Evolutionary conservation across 2,113 vertebrate genomes (phyloP), one percentile per base, ranked within the genome.

Genomic region (Chloropsis hardwickii): DNA sequence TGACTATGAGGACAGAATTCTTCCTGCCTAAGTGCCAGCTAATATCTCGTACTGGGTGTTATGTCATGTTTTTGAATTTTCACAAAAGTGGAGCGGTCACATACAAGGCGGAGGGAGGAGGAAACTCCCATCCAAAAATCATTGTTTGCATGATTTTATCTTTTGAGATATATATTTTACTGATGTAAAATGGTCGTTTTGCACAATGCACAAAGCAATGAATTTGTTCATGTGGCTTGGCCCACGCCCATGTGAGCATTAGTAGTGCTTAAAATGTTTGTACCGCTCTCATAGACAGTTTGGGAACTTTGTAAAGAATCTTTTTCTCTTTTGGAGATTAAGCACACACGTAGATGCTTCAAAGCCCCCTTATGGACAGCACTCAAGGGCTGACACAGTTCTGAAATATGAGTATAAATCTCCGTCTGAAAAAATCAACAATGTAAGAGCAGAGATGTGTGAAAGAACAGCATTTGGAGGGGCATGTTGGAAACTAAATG

Each of bases 1-100:
- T 90, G 61, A 86, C 94, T 88, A 88, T 33, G 90, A 90, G 60
- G 76, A 65, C 39, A 60, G 71, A 33, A 35, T 79, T 93, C 80
- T 67, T 88, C 66, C 50, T 80, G 29, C 14, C 6, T 22, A 79
- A 70, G 28, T 60, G 24, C 53, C 35, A 33, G 35, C 4, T 94
- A 69, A 35, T 58, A 84, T 33, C 37, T 90, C 37, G 27, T 33
- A 56, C 6, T 37, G 39, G 28, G 13, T 81, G 60, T n/a, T 86
- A 73, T n/a, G 92, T 33, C 17, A 48, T 8, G 4, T 2, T 72
- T 54, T 85, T 45, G 60, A 67, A 84, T 53, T 77, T 58, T 74
- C 18, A 40, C 7, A 44, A 9, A 22, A n/a, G 25, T 27, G 11
- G 16, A 69, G 19, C 7, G 1, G 3, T 35, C 1, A 0, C 40